Conservation (phyloP, 2,113 vertebrate species). For the Lepisosteus oculatus region DNA sequence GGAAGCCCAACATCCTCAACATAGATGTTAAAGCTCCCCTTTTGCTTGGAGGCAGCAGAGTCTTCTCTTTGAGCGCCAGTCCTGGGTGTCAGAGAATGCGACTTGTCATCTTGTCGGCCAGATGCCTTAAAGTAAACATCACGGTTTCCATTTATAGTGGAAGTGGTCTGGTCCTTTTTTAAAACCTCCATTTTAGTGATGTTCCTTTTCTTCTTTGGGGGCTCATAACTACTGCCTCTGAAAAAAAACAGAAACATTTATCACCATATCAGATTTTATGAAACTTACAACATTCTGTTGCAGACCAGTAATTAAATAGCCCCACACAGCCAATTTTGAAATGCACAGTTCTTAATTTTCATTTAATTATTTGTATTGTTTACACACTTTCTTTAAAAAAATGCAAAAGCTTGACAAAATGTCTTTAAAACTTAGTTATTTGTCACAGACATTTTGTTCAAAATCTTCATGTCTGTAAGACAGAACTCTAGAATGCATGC, state of each 20-base stretch:
- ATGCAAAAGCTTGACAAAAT: constrained; percentile 16
- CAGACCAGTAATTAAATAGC: too few species aligned
- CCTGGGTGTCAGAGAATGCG: constrained; percentile 61
- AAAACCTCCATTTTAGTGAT: constrained; percentile 77
- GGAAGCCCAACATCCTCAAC: constrained; percentile 76
- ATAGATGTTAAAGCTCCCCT: constrained; percentile 85
- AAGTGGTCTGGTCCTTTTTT: constrained; percentile 93
- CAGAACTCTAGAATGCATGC: constrained; percentile 14
- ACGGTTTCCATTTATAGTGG: constrained; percentile 82
- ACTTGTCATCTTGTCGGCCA: constrained; percentile 66
- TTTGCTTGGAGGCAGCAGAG: constrained; percentile 65
- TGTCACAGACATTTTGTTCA: constrained; percentile 15
- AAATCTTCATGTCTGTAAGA: background rate
- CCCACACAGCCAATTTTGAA: too few species aligned
- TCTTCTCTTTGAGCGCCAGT: constrained; percentile 63
- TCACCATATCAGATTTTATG: too few species aligned
- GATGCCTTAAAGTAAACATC: constrained; percentile 55
- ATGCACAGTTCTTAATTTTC: too few species aligned
- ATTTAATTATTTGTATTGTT: too few species aligned
- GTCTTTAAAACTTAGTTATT: background rate
- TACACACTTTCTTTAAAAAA: background rate
- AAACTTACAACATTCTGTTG: too few species aligned
- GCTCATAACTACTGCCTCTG: constrained; percentile 66
- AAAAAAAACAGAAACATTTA: background rate
- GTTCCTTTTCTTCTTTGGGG: constrained; percentile 61